Percentiles rank a stretch among this genome's conserved stretches.
phyloP scores from a whole-genome alignment of 2,113 vertebrate genomes.

The Nesoenas mayeri region DNA sequence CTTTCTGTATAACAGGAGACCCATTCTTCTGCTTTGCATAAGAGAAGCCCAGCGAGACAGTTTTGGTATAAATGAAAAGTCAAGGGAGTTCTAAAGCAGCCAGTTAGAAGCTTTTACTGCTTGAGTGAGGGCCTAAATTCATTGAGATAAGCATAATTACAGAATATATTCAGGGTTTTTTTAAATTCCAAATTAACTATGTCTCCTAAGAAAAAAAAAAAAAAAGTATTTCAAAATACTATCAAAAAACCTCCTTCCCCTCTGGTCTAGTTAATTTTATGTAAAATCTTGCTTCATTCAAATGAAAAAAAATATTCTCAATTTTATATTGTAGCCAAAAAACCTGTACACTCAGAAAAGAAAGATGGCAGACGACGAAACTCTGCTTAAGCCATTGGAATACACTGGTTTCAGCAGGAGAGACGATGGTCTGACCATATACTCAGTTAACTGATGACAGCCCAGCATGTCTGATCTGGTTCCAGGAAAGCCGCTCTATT shows the following conservation, averaged over 20 bases:
- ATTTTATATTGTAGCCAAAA: neutral
- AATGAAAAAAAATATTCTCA: neutral
- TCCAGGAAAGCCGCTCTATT: slow-evolving; percentile 5
- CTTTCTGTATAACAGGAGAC: neutral
- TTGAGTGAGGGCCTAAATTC: neutral
- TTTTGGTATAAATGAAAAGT: neutral
- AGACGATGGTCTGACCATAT: neutral
- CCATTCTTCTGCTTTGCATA: neutral
- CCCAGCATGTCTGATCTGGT: slow-evolving; percentile 2
- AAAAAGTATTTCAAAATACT: neutral
- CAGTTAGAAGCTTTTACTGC: neutral
- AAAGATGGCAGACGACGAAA: slow-evolving; percentile 8
- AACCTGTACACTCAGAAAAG: slow-evolving; percentile 8
- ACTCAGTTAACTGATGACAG: neutral
- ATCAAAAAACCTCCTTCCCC: neutral
- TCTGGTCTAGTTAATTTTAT: neutral
- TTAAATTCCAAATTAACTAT: neutral
- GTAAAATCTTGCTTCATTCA: neutral
- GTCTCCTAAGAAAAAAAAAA: neutral
- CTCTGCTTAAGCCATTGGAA: neutral
- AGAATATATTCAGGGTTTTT: neutral
- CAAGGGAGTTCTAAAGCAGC: neutral
- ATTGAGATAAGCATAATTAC: neutral
- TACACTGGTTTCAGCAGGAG: neutral
- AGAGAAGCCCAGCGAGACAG: neutral